Conservation (phyloP, 2,888 invertebrate genomes). For the Subacronicta megacephala region DNA sequence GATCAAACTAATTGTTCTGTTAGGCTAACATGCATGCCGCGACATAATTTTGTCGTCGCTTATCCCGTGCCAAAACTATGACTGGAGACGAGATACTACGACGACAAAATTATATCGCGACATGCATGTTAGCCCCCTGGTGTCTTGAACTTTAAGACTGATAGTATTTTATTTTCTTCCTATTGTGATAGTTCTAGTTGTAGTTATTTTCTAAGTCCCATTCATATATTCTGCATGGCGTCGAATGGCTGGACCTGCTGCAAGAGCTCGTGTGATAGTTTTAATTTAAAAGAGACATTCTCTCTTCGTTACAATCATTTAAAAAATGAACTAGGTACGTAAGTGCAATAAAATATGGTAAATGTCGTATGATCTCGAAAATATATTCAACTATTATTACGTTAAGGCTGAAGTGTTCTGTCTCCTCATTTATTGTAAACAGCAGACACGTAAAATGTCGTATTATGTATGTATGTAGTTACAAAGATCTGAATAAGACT, state of each 20-base stretch:
- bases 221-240: conserved; percentile 34
- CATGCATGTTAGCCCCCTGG: too few species aligned
- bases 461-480: conserved; percentile 42
- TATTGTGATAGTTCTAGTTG: conserved; percentile 76
- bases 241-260: conserved; percentile 35
- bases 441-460: conserved; percentile 27
- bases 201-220: conserved; percentile 53
- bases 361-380: conserved; percentile 64
- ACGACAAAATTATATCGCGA: too few species aligned
- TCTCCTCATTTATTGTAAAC: conserved; percentile 44
- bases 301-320: conserved; percentile 54
- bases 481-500: conserved; percentile 49
- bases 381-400: conserved; percentile 51
- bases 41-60: too few species aligned
- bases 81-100: too few species aligned
- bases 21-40: too few species aligned
- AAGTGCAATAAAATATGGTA: conserved; percentile 50
- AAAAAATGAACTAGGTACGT: conserved; percentile 52
- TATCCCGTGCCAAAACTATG: too few species aligned
- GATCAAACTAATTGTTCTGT: conserved; percentile 68
- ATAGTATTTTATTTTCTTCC: conserved; percentile 79
- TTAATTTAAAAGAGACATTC: conserved; percentile 31
- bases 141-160: conserved; percentile 80
- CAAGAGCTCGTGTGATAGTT: conserved; percentile 33
- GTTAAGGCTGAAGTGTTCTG: conserved; percentile 50